These are phyloP conservation scores for Corythoichthys haematopterus DNA, from an alignment of 2,113 vertebrate genomes.

Conservation along the genomic window DNA sequence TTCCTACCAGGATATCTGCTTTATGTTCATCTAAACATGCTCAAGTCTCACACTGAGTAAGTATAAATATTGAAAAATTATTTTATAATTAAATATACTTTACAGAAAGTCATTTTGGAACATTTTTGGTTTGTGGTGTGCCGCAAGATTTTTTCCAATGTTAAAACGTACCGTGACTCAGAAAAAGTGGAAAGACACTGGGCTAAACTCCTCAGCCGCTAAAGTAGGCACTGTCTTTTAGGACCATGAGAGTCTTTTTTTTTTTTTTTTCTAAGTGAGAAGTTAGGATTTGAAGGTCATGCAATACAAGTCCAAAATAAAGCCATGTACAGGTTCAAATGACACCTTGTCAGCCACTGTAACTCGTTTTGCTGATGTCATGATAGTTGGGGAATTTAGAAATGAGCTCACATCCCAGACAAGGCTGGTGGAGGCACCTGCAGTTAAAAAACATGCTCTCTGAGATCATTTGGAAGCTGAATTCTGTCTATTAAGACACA, in stretches of 20 bases:
- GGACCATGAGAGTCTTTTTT: background rate
- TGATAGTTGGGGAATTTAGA: conserved; percentile 2
- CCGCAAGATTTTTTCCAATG: no score
- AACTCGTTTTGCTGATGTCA: conserved; percentile 25
- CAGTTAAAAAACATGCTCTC: background rate
- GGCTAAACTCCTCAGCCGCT: no score
- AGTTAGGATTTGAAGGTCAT: background rate
- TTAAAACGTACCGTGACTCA: no score
- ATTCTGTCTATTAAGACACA: conserved; percentile 18
- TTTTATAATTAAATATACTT: no score
- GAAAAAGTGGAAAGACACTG: no score
- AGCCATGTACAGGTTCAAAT: conserved; percentile 27
- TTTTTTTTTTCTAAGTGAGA: background rate
- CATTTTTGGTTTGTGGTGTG: no score
- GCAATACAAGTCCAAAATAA: conserved; percentile 8
- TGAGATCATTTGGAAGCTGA: background rate
- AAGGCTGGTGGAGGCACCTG: background rate
- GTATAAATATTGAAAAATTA: no score
- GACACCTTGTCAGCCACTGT: conserved; percentile 11
- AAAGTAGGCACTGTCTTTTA: background rate
- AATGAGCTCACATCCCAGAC: conserved; percentile 13
- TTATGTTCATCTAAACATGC: no score
- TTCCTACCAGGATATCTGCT: no score
- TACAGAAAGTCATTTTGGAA: no score
- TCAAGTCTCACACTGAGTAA: no score